Evolutionary conservation across 2,888 invertebrate genomes (phyloP).

Genomic region (Cataglyphis rosenhaueri): DNA sequence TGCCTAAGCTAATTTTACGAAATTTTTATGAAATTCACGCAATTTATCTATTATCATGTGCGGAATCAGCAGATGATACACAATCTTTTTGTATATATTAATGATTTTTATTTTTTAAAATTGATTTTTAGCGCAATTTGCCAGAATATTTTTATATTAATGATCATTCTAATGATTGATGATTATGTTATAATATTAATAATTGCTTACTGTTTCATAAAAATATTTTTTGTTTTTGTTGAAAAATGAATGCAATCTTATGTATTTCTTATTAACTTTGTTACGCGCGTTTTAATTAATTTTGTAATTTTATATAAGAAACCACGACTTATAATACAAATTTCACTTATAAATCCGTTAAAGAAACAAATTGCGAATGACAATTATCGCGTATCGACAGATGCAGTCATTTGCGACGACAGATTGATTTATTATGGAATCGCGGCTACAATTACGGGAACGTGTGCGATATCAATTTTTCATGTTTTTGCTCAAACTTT

Average conservation of each 20-base stretch:
- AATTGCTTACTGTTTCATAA: background rate
- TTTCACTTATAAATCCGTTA: constrained; percentile 24
- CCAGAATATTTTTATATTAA: background rate
- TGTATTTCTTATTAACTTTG: background rate
- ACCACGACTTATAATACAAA: background rate
- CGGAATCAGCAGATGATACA: background rate
- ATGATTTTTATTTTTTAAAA: background rate
- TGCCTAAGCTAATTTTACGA: background rate
- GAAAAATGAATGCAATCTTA: background rate
- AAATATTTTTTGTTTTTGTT: background rate
- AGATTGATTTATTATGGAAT: background rate
- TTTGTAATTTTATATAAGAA: constrained; percentile 28
- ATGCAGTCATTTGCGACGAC: constrained; percentile 36
- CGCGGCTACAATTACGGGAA: constrained; percentile 21
- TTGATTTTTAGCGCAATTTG: background rate
- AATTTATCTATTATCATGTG: background rate
- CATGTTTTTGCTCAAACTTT: background rate
- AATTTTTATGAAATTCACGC: background rate
- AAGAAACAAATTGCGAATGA: constrained; percentile 21
- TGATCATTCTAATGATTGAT: background rate
- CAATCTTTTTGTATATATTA: background rate
- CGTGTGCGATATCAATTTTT: constrained; percentile 8
- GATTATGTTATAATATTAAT: background rate
- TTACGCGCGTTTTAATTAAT: constrained; percentile 29
- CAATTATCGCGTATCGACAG: constrained; percentile 42